Conservation (phyloP, 2,113 vertebrate species). For the Hemicordylus capensis region DNA sequence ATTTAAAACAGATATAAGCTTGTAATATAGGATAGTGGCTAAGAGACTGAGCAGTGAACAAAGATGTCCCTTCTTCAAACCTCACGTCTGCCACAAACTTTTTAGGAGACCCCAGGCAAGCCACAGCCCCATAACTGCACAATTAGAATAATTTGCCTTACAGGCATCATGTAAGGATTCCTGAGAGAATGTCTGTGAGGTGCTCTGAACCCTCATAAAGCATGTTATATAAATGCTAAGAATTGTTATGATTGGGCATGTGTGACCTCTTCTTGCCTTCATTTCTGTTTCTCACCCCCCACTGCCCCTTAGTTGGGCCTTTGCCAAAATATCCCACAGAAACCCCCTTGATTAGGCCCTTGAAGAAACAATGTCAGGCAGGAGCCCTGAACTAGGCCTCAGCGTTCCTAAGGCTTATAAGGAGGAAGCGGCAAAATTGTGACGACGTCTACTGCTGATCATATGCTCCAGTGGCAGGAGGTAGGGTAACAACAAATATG, state of each 20-base stretch:
- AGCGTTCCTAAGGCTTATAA: background rate
- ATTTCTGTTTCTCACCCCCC: background rate
- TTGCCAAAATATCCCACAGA: background rate
- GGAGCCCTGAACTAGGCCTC: background rate
- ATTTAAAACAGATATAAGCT: background rate
- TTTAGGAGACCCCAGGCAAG: too few species aligned
- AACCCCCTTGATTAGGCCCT: too few species aligned
- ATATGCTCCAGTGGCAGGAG: background rate
- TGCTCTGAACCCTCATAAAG: background rate
- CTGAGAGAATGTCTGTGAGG: background rate
- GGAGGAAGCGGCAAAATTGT: background rate
- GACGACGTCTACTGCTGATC: background rate
- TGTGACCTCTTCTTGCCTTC: background rate
- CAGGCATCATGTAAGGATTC: background rate
- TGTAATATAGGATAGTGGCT: background rate
- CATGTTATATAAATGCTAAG: background rate
- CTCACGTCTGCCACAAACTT: background rate
- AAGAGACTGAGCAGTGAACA: background rate
- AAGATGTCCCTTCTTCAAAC: background rate
- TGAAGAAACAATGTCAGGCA: background rate
- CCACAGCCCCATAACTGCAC: background rate
- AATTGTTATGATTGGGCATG: background rate
- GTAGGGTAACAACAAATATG: background rate
- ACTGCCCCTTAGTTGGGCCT: background rate
- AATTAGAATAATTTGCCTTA: background rate